A percentile compares a stretch with the other conserved stretches of the same genome.
phyloP scores from a whole-genome alignment of 2,888 invertebrate species.

The Torymus texanus region DNA sequence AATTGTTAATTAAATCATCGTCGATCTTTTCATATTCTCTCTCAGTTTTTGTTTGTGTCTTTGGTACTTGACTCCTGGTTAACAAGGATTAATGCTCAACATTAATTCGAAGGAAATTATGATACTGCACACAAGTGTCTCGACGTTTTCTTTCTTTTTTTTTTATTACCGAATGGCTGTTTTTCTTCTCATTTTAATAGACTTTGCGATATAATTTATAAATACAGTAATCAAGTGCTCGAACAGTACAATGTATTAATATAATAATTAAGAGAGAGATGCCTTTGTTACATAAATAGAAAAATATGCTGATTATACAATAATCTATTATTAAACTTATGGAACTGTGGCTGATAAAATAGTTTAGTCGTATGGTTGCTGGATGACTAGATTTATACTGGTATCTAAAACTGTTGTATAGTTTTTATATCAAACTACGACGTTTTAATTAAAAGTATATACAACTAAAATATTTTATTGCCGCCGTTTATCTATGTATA shows the following conservation, averaged over 20 bases:
- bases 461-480: slow-evolving; percentile 7
- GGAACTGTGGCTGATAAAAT: slow-evolving; percentile 16
- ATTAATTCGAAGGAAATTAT: slow-evolving; percentile 34
- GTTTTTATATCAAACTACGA: neutral
- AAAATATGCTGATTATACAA: slow-evolving; percentile 23
- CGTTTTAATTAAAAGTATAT: neutral
- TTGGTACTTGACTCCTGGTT: slow-evolving; percentile 10
- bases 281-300: slow-evolving; percentile 18
- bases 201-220: neutral
- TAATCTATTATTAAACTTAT: slow-evolving; percentile 21
- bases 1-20: slow-evolving; percentile 19
- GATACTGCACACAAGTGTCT: neutral
- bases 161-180: too few relatives aligned
- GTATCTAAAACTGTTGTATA: neutral
- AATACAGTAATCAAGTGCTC: slow-evolving; percentile 5
- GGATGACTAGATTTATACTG: neutral
- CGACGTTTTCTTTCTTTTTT: too few relatives aligned
- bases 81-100: slow-evolving; percentile 37
- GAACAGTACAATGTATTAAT: slow-evolving; percentile 2
- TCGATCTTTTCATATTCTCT: neutral
- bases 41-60: neutral
- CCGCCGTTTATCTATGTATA: neutral
- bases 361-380: slow-evolving; percentile 5
- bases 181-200: neutral
- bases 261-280: slow-evolving; percentile 13